Base-by-base conservation (phyloP, 2,113 vertebrate genomes). In the Lepus timidus region DNA sequence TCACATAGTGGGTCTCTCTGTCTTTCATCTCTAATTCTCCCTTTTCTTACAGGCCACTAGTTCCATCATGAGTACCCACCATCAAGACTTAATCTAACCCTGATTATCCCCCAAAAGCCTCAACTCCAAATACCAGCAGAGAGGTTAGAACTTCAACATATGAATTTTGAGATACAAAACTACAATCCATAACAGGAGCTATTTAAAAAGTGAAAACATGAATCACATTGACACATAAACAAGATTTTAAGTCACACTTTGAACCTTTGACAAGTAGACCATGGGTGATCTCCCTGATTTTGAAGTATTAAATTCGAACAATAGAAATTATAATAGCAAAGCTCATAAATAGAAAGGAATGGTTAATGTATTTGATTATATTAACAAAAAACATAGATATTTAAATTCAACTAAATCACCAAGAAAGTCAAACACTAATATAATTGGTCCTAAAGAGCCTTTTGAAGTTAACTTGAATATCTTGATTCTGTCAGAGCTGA, bases 121-220 rank as follows among this genome's bases (percentile, higher is more conserved):
- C 3, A 12, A 78, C 12, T n/a, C 36, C 82, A 93, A 83, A 74
- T 79, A 58, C 36, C 25, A 71, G 73, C 36, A 52, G 23, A 49
- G 2, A 7, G 13, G 0, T 71, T 17, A 74, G 74, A 4, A 6
- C 13, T 91, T 61, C 9, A 65, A 58, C n/a, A 39, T 23, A 65
- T 16, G 27, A 7, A 36, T 79, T 96, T 68, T 27, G 75, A 68
- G 61, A 31, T 25, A 86, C 36, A 71, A 51, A 44, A 44, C n/a
- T 91, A 81, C 19, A 61, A 39, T 92, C 33, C 31, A 17, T 81
- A 91, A 74, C 6, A 80, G 29, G 10, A 85, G 9, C 9, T 61
- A 58, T 55, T 74, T 36, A 12, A 75, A 58, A 87, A 95, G 80
- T n/a, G 84, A 94, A 97, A 75, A 31, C 19, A 74, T 68, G 12